Conservation (phyloP, 2,113 vertebrate genomes). For the Hemicordylus capensis region DNA sequence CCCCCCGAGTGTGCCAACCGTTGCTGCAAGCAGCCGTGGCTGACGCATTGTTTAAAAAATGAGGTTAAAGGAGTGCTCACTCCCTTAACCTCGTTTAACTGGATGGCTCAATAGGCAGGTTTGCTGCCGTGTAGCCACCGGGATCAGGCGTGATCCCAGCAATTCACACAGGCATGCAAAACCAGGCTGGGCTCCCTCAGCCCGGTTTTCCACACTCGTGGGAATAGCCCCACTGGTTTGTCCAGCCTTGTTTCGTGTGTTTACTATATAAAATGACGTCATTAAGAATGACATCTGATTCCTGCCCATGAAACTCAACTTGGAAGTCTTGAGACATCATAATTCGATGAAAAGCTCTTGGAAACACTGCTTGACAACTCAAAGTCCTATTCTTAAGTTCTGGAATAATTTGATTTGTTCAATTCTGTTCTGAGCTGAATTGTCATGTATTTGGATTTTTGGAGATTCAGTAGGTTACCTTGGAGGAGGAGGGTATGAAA, state of each 20-base stretch:
- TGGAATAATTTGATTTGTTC: neutral
- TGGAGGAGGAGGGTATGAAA: neutral
- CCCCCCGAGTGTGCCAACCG: too few species aligned
- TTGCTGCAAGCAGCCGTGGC: too few species aligned
- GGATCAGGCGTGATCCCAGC: too few species aligned
- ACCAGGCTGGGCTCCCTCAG: too few species aligned
- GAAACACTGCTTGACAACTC: slow-evolving; percentile 14
- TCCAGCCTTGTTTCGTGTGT: neutral
- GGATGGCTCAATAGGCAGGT: too few species aligned
- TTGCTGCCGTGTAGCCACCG: too few species aligned
- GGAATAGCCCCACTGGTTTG: neutral
- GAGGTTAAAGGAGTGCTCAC: too few species aligned
- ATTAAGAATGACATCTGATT: neutral
- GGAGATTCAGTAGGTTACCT: neutral
- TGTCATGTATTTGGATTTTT: neutral
- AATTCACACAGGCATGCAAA: too few species aligned
- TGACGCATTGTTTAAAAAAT: too few species aligned
- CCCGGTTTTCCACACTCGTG: too few species aligned
- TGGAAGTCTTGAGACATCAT: neutral
- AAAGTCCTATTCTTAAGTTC: neutral
- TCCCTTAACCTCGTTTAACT: too few species aligned
- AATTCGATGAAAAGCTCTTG: neutral
- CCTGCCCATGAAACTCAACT: neutral
- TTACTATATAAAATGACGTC: neutral
- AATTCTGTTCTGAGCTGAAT: neutral